Evolutionary conservation across 2,888 invertebrate genomes (phyloP), one percentile per base, ranked within the genome.

Genomic region (Galerucella pusilla): DNA sequence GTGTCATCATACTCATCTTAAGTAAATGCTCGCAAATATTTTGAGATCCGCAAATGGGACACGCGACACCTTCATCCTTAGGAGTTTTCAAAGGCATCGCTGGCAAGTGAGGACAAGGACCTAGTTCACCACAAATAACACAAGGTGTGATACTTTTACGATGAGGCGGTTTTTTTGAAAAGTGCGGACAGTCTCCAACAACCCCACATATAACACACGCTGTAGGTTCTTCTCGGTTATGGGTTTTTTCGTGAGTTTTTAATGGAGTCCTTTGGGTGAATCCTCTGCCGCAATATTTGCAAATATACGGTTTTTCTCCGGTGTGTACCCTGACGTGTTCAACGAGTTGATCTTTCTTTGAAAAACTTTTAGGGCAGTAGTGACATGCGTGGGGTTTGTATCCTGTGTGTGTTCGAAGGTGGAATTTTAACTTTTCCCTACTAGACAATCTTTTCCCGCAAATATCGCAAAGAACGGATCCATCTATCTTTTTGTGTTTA

Each of bases 181-280:
- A 46, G 49, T 73, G 72, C 5, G 70, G 49, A 45, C 73, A 73
- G 3, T 69, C 72, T 11, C 49, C 57, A 1, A 46, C 25, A 46
- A 46, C 46, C 12, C 82, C 81, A 70, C 87, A 87, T 9, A 85
- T 75, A 12, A 81, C 80, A 67, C 87, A 87, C 67, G 89, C 88
- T 86, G 90, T 89, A 65, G 91, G 90, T 84, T 90, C 89, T 87
- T 91, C 91, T 0, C 91, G 91, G 0, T 90, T 90, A 85, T 91
- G 91, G 68, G 90, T 90, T 70, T 91, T 89, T 86, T 90, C 90
- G 86, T 92, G 91, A 60, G 91, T 87, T 64, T 90, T 90, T 80
- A 91, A 85, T 82, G 91, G 90, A 82, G 90, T 90, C 80, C 91
- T 90, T 85, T 91, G 91, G 45, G 90, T 90, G 73, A 85, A 82